Evolutionary conservation across 2,113 vertebrate species (phyloP), one percentile per base, ranked within the genome.

Genomic region (Donacobius atricapilla): DNA sequence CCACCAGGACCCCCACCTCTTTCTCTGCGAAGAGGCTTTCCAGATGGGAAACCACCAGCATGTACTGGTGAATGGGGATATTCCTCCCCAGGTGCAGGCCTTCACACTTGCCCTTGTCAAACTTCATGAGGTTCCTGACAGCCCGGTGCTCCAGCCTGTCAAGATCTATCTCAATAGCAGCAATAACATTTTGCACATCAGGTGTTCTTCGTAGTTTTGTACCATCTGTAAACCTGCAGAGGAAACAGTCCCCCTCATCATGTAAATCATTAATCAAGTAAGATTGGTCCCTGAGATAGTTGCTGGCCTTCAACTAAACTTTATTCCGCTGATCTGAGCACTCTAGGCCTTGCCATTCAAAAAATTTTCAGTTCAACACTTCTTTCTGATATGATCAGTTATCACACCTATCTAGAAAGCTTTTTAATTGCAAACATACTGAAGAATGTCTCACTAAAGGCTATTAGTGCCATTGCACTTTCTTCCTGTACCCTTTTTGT

Each of bases 1-100:
- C 37, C 23, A 33, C 7, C 6, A 61, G 25, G 10, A 51, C 3
- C 0, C 4, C 15, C 22, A 24, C 0, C 0, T 10, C 20, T 28
- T 81, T 53, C 30, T 44, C 54, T 57, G 12, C 15, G 30, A 48
- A 44, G 13, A 16, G 5, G 3, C 9, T 64, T 69, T 79, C 66
- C 61, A 57, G 10, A 15, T 44, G 18, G 35, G 14, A 24, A 81
- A 44, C 15, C 22, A 33, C 22, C 27, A 50, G 3, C 12, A 22
- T 0, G 0, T 47, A 6, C 13, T 7, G 14, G 10, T 54, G n/a
- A n/a, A 40, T 0, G 2, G 15, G 15, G 20, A 47, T 47, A 17
- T 63, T 63, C 9, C 40, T 40, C 9, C 2, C 5, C 20, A 35
- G 11, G 10, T 58, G 19, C 23, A 44, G 18, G 33, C 23, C 13